phyloP scores from a whole-genome alignment of 2,113 vertebrate genomes.

The Neogale vison region DNA sequence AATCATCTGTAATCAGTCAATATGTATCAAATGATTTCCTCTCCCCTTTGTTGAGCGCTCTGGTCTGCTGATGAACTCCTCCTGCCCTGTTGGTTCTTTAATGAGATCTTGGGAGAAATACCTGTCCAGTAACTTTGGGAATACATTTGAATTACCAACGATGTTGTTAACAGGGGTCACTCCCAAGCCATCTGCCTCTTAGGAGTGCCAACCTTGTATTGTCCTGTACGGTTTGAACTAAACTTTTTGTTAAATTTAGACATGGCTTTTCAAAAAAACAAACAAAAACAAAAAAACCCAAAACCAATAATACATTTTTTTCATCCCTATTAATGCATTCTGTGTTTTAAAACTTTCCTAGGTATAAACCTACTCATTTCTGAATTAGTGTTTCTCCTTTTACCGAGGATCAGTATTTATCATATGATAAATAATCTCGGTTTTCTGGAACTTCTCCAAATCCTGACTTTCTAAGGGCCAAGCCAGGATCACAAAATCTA shows the following conservation, averaged over 20 bases:
- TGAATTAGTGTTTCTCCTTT: slow-evolving; percentile 13
- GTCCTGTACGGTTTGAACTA: not conserved
- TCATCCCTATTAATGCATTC: not conserved
- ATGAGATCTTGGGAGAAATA: slow-evolving; percentile 42
- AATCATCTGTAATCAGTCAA: not conserved
- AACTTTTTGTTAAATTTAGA: slow-evolving; percentile 23
- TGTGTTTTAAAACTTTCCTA: not conserved
- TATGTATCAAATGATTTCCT: not conserved
- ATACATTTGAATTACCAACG: not conserved
- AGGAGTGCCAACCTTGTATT: not conserved
- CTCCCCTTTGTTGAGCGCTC: not conserved
- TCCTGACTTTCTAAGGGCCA: not conserved
- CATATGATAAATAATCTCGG: not conserved
- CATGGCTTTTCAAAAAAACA: not conserved
- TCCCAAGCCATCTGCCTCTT: not conserved
- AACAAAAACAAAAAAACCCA: too few species aligned
- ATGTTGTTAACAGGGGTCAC: not conserved
- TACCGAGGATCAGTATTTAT: not conserved
- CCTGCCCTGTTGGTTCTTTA: slow-evolving; percentile 44
- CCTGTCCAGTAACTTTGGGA: not conserved
- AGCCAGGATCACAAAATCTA: not conserved
- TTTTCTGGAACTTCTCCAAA: not conserved
- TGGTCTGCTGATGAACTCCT: not conserved
- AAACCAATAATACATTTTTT: not conserved
- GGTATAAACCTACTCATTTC: not conserved